Evolutionary conservation across 2,797 vertebrate species (phyloP), one percentile per base, ranked within the genome.

Genomic region (Girardinus metallicus): DNA sequence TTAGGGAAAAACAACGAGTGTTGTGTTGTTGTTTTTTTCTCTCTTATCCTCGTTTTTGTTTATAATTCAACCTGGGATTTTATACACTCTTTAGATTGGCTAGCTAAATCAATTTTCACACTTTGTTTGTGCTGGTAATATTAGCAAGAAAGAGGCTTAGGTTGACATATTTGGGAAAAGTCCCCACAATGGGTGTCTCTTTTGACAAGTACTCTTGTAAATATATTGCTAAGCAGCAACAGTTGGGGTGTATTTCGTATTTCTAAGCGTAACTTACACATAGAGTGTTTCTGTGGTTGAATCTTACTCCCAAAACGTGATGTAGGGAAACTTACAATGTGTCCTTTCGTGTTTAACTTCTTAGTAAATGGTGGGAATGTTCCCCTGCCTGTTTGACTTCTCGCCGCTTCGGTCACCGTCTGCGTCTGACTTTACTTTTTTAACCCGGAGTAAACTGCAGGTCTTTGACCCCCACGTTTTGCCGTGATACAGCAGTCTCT

Each of bases 351-450:
- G 64, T 83, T 46, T 49, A 66, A 72, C 31, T 41, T 55, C 29
- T 78, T 49, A 77, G 76, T 41, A 79, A 81, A 83, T 51, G 80
- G 13, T 68, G 80, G 74, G 86, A 91, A 88, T 92, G 89, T 84
- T 26, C 85, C 76, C 72, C 21, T 79, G 88, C 79, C 85, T 86
- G 87, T 85, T 86, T 83, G 74, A 47, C 83, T 76, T 68, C 82
- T 80, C 23, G 5, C 57, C 75, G 39, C 55, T 76, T 77, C 62
- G 79, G 80, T 85, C 83, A 21, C 44, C 79, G 16, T 64, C 55
- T 68, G 36, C 79, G 77, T 79, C 66, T 79, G 78, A 80, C 78
- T 15, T 73, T 62, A 55, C 71, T 62, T 77, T 39, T 31, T 18
- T 13, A 75, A 26, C 64, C 43, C 41, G 18, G 79, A 75, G 71